Base-by-base conservation (phyloP, 1,140 invertebrate genomes). In the Zaprionus africanus region DNA sequence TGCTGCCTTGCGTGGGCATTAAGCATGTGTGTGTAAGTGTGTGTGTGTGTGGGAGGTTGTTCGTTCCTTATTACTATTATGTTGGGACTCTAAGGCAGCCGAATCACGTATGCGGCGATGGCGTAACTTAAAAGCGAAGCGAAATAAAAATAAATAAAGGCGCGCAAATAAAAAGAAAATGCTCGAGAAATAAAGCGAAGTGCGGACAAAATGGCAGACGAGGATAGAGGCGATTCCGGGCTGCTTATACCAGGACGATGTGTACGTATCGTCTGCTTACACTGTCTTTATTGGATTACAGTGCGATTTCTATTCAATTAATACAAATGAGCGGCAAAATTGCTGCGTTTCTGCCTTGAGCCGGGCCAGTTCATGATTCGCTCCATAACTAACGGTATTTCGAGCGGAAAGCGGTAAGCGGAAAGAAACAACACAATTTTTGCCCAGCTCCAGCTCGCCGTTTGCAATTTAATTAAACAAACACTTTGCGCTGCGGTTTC, bases 381-480 rank as follows among this genome's bases (percentile, higher is more conserved):
- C 53, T n/a, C 22, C 67, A 88, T 78, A 88, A 78, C 70, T 87
- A 53, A 76, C 31, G 22, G 49, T 46, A 61, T 70, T 57, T 24
- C 51, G 17, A 17, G 46, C 34, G 56, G 49, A 26, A 43, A 38
- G 13, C 6, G 19, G 34, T n/a, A 17, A 26, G 5, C 6, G 19
- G 34, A 19, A 17, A 26, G 5, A 72, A 34, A 56, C 38, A n/a
- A 36, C 17, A 51, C 9, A 69, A 49, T 72, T 65, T 53, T 43
- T 43, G 59, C 36, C 54, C 19, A 26, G 58, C 69, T 13, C 41
- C 56, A 34, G 51, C 58, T 78, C 64, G 76, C 76, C 38, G 56
- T 74, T 79, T 76, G 78, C 79, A 90, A 90, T 90, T 90, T 90
- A 90, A 90, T 90, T 90, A 90, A 90, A 90, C 70, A 85, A 90